Evolutionary conservation across 2,888 invertebrate genomes (phyloP), one percentile per base, ranked within the genome.

Genomic region (Meghimatium bilineatum): DNA sequence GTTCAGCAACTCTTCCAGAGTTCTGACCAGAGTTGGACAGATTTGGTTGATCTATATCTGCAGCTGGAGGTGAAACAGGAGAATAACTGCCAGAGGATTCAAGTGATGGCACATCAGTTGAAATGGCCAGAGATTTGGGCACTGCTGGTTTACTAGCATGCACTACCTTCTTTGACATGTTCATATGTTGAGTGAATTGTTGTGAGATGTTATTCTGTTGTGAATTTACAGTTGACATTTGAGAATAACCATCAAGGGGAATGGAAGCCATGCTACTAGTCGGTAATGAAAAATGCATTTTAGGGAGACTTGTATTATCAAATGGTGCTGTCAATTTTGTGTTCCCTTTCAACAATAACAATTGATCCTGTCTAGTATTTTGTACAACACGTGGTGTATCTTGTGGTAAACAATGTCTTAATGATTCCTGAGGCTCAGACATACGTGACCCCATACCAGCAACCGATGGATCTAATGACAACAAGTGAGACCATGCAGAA

Each of bases 401-500:
- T n/a, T 71, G 56, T 74, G 56, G 38, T 8, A 56, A 63, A 74
- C n/a, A 80, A 80, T 71, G 72, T 32, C 69, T 69, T 23, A 71
- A 38, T 26, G 80, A 71, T 38, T 74, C 74, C 60, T 81, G 74
- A 81, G 60, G 23, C 26, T 56, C 29, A 49, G 72, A 38, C 32
- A 71, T 36, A 36, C 52, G 81, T 67, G 82, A 67, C 14, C 76
- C 76, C 49, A 82, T 34, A 23, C 67, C 2, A 26, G 77, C 56
- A 3, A 52, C 66, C 23, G 82, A 66, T 44, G 78, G 84, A 66
- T 84, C 80, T n/a, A 84, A n/a, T 26, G 84, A 80, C 36, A 80
- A 36, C 67, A 84, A 44, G n/a, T 84, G 84, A 26, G 84, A 78
- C 84, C 84, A 84, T 20, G 80, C 84, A n/a, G 84, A 84, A 12